A percentile compares a stretch with the other conserved stretches of the same genome.
Conservation (phyloP, 2,113 vertebrate species). For the Callospermophilus lateralis region DNA sequence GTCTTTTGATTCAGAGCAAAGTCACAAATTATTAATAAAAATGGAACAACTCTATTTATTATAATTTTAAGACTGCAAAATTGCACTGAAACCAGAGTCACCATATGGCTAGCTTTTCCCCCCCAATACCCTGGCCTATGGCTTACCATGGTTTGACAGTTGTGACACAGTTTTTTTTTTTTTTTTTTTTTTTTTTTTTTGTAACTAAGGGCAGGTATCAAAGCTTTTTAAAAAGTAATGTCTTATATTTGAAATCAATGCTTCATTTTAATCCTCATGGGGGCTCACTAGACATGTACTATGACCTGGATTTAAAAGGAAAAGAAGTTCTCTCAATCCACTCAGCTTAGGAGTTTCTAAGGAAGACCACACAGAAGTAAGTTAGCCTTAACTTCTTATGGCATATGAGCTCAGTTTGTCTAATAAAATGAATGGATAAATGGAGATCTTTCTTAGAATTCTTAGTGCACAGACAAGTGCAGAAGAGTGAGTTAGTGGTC, state of each 20-base stretch:
- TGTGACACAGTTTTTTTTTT: neutral
- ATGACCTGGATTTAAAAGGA: neutral
- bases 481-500: neutral
- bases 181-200: neutral
- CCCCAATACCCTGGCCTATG: neutral
- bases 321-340: neutral
- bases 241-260: neutral
- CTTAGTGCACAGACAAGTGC: neutral
- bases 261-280: neutral
- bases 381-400: neutral
- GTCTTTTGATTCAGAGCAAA: slow-evolving; percentile 48
- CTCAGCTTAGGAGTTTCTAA: neutral
- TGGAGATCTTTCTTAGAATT: neutral
- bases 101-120: neutral
- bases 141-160: neutral
- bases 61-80: slow-evolving; percentile 35
- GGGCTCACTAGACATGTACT: neutral
- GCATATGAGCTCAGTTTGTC: neutral
- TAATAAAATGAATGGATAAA: neutral
- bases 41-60: neutral
- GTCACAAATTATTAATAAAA: slow-evolving; percentile 50
- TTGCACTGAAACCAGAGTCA: neutral
- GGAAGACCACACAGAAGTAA: neutral
- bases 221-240: neutral
- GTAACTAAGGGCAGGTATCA: neutral